Evolutionary conservation across 2,113 vertebrate genomes (phyloP), one percentile per base, ranked within the genome.

Genomic region (Oreochromis niloticus): DNA sequence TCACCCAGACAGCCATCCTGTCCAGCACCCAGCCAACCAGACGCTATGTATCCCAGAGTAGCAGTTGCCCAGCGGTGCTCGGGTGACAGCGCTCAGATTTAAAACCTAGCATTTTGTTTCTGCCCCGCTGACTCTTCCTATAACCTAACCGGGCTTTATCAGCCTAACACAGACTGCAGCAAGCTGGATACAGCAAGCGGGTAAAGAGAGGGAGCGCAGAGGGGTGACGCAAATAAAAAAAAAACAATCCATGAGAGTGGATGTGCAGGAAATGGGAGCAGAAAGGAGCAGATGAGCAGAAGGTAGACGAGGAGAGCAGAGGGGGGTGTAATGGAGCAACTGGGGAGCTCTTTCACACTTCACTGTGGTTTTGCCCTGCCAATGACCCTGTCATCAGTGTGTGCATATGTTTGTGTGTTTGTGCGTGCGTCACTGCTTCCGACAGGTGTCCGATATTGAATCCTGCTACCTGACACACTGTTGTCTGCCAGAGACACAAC

Each of bases 21-120:
- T 79, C 66, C 54, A 17, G 1, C 88, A 75, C n/a, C 3, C 43
- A 81, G 54, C 52, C 84, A 86, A 59, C 50, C 79, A 80, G 75
- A 27, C 82, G 36, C 79, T 57, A 61, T 14, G 71, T 48, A 50
- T 85, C 88, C 88, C 89, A 24, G 36, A 84, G 88, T 85, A 82
- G 84, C 88, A 73, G 22, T 85, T 68, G 52, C 83, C 85, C 88
- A 24, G 85, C 46, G 36, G 48, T 78, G 84, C 57, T 52, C 14
- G 13, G 83, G 85, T 91, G 93, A 92, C 91, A 93, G 89, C 27
- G 17, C 87, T 89, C 83, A 85, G 81, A 93, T 92, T 94, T 89
- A 91, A 92, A 93, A 88, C 66, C 92, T 52, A 55, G 88, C 88
- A n/a, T 93, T 93, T 89, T 90, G 88, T 92, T 92, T 93, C 92